Percentiles rank a stretch among this genome's conserved stretches.
Evolutionary conservation across 2,888 invertebrate species (phyloP).

Genomic region (Nemotelus pantherinus): DNA sequence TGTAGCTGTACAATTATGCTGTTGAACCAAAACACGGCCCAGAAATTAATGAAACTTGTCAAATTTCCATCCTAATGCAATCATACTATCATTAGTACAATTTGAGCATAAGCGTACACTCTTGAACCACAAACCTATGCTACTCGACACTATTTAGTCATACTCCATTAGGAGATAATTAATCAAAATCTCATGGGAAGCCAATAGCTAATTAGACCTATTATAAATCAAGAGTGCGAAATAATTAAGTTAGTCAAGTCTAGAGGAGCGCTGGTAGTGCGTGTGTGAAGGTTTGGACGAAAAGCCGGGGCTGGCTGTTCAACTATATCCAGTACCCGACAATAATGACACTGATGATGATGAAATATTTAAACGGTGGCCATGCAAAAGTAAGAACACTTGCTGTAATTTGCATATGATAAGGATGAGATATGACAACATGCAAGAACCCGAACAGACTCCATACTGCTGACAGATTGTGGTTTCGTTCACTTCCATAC

Average conservation of each 20-base stretch:
- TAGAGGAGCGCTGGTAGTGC: background rate
- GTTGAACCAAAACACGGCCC: too few relatives aligned
- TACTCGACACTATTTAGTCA: conserved; percentile 37
- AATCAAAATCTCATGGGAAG: conserved; percentile 41
- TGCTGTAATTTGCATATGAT: conserved; percentile 37
- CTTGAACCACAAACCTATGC: conserved; percentile 27
- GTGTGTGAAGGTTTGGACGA: too few relatives aligned
- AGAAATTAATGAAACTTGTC: background rate
- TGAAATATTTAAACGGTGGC: too few relatives aligned
- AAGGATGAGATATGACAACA: conserved; percentile 26
- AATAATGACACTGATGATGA: background rate
- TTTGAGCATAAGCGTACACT: conserved; percentile 11
- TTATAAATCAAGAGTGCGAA: conserved; percentile 44
- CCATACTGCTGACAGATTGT: background rate
- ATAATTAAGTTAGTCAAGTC: conserved; percentile 36
- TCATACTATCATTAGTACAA: conserved; percentile 6
- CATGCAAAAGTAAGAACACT: background rate
- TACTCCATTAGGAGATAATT: conserved; percentile 44
- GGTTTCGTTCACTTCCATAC: background rate
- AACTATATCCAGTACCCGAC: too few relatives aligned
- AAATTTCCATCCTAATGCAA: background rate
- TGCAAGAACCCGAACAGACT: background rate
- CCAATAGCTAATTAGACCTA: conserved; percentile 43
- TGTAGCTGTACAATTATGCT: too few relatives aligned
- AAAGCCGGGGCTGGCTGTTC: too few relatives aligned